Base-by-base conservation (phyloP, 2,888 invertebrate species). In the Nephrotoma guestfalica region DNA sequence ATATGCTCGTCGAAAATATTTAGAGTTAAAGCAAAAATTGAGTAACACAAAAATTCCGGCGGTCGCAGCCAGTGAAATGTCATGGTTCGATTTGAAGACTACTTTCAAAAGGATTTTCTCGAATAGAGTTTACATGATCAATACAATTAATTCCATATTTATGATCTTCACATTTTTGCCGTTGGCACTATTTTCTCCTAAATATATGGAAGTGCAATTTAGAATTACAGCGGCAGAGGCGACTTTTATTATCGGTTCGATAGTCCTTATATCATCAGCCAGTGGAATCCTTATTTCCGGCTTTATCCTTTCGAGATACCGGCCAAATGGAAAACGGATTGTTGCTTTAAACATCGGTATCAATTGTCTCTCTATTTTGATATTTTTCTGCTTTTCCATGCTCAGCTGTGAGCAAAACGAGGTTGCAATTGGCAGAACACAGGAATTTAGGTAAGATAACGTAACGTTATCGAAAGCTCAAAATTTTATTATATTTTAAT, bases 1-100 rank as follows among this genome's bases (percentile, higher is more conserved):
- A 0, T 93, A 93, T 5, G 92, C 92, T 0, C 90, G 93, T 84
- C 92, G 91, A 88, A 91, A 90, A 9, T 51, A 83, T 42, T 30
- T 6, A 43, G 42, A 86, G 30, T 30, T 71, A 30, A 71, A 71
- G 4, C 71, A 30, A 71, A 7, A 71, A 9, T 11, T 30, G 9
- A 9, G 30, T 30, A 71, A 71, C 71, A 71, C 30, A 71, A 71
- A 71, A 71, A 71, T 71, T 71, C 71, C 71, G 11, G 30, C 9
- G 13, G 71, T 30, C 9, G 71, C 9, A 7, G 71, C 71, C 13
- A 71, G 71, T 9, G 71, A 71, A 71, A 71, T 71, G 71, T 71
- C 71, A 4, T 71, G 71, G 71, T 71, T 71, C 71, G 71, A 71
- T 71, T 11, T 71, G 9, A 18, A n/a, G 9, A 71, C 71, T 9